A percentile compares a stretch with the other conserved stretches of the same genome.
These are phyloP conservation scores for Rotaria macrura DNA, from an alignment of 2,888 invertebrate genomes.

Conservation along the genomic window DNA sequence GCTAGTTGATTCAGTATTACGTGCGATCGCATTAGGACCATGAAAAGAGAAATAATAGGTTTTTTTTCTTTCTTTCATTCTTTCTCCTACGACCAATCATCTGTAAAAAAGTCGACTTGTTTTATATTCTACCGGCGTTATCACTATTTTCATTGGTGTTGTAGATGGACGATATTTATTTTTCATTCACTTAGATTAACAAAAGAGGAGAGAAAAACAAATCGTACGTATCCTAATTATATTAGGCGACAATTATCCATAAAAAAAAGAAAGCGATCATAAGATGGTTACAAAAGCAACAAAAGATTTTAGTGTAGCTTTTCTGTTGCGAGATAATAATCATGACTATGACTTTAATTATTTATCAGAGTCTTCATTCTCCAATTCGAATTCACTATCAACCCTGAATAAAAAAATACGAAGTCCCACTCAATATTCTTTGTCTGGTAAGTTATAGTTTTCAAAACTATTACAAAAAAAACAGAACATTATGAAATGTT, in stretches of 20 bases:
- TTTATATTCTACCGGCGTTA: not conserved
- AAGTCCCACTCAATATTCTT: not conserved
- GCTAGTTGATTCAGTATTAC: not conserved
- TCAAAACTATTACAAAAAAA: not conserved
- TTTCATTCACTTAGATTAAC: no score
- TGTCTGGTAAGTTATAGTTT: not conserved
- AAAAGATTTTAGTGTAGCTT: slow-evolving; percentile 8
- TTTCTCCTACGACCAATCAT: not conserved
- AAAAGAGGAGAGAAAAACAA: not conserved
- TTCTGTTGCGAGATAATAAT: slow-evolving; percentile 4
- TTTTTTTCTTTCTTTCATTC: no score
- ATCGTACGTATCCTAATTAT: not conserved
- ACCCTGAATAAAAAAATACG: not conserved
- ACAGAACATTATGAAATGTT: rapidly evolving
- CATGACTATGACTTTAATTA: not conserved
- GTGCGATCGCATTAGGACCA: not conserved
- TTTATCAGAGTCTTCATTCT: not conserved
- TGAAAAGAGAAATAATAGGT: not conserved
- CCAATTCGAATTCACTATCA: not conserved
- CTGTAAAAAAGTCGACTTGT: not conserved
- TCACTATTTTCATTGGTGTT: not conserved
- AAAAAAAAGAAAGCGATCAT: no score
- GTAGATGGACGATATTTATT: not conserved
- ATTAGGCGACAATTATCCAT: no score
- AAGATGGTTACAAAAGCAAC: not conserved